Evolutionary conservation across 2,888 invertebrate genomes (phyloP).

Genomic region (Rhamnusium bicolor): DNA sequence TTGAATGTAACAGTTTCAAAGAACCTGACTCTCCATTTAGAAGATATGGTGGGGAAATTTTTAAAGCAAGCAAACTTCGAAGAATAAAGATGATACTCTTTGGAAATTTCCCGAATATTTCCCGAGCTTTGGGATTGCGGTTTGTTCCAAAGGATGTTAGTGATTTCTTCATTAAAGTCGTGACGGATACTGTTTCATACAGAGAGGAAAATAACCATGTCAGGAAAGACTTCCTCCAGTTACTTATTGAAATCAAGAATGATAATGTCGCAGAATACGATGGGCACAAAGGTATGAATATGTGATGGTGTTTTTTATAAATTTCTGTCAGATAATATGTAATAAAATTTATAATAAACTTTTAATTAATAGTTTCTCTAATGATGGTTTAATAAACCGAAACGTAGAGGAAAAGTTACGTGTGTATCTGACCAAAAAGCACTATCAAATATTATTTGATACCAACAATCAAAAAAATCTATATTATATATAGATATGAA

Average conservation of each 20-base stretch:
- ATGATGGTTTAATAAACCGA: no score
- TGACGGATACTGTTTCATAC: conserved; percentile 68
- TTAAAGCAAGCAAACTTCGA: background rate
- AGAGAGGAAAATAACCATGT: conserved; percentile 68
- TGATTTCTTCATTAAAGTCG: conserved; percentile 70
- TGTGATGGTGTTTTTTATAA: no score
- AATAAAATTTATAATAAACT: no score
- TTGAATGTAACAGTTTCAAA: conserved; percentile 73
- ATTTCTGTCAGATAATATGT: no score
- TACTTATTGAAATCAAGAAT: conserved; percentile 64
- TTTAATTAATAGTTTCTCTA: no score
- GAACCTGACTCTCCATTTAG: conserved; percentile 72
- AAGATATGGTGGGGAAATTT: conserved; percentile 43
- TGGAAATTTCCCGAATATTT: background rate
- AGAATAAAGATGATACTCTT: background rate
- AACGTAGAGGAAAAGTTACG: no score
- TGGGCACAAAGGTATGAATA: background rate
- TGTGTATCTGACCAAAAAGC: no score
- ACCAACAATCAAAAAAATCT: no score
- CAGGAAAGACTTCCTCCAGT: conserved; percentile 73
- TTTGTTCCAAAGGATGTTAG: conserved; percentile 51
- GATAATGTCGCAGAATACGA: conserved; percentile 17
- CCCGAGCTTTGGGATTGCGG: background rate
- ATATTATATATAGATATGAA: no score
- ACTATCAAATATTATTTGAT: no score